Evolutionary conservation across 2,888 invertebrate species (phyloP).

Genomic region (Sesia bembeciformis): DNA sequence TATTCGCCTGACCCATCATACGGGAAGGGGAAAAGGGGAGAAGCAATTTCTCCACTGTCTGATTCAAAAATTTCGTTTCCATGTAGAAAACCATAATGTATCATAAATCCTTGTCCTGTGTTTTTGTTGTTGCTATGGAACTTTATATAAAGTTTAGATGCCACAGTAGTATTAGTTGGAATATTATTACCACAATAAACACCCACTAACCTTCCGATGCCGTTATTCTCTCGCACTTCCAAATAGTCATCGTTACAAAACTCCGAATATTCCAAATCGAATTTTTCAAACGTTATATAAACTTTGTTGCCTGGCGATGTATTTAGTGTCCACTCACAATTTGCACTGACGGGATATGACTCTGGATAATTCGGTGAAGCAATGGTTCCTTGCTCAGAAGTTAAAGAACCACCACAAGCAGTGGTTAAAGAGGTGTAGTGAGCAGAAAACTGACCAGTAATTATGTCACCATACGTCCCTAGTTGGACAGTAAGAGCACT

Average conservation of each 20-base stretch:
- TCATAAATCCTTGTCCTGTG: slow-evolving; percentile 82
- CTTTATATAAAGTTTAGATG: slow-evolving; percentile 79
- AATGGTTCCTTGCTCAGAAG: slow-evolving; percentile 81
- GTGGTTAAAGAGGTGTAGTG: slow-evolving; percentile 57
- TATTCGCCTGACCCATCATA: slow-evolving; percentile 59
- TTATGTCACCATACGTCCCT: slow-evolving; percentile 35
- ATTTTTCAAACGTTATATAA: slow-evolving; percentile 76
- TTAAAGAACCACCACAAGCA: slow-evolving; percentile 89
- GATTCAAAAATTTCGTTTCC: slow-evolving; percentile 80
- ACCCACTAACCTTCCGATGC: slow-evolving; percentile 77
- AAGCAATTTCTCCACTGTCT: slow-evolving; percentile 79
- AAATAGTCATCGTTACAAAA: slow-evolving; percentile 89
- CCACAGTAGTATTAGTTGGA: slow-evolving; percentile 76
- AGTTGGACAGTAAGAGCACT: slow-evolving; percentile 73
- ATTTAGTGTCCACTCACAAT: slow-evolving; percentile 81
- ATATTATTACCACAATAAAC: slow-evolving; percentile 81
- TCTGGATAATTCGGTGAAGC: slow-evolving; percentile 91
- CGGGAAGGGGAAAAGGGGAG: slow-evolving; percentile 82
- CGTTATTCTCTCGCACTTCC: slow-evolving; percentile 82
- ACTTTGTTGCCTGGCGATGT: slow-evolving; percentile 79
- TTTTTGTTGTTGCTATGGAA: slow-evolving; percentile 79
- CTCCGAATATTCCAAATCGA: slow-evolving; percentile 81
- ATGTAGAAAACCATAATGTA: slow-evolving; percentile 80
- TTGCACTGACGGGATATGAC: slow-evolving; percentile 78
- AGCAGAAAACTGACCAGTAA: slow-evolving; percentile 45